phyloP scores from a whole-genome alignment of 1,140 invertebrate species.

The Aphelinus certus region DNA sequence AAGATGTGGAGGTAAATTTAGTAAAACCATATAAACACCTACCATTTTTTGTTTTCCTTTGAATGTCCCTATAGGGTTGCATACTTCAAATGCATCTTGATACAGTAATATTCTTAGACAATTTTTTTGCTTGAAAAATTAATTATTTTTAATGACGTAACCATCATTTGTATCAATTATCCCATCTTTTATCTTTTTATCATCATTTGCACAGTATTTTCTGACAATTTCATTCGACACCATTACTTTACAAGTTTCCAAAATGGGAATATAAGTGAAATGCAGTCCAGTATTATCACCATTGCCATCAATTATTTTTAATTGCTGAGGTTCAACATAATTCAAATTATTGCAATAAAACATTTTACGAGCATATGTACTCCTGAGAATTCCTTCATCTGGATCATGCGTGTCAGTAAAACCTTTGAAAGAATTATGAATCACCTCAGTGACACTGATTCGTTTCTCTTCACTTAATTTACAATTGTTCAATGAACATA shows the following conservation, averaged over 20 bases:
- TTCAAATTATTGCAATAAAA: neutral
- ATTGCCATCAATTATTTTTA: too few relatives aligned
- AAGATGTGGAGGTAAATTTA: constrained; percentile 37
- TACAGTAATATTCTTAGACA: constrained; percentile 35
- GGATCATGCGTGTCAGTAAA: neutral
- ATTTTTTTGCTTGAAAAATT: constrained; percentile 30
- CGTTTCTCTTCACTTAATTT: neutral
- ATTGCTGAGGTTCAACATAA: too few relatives aligned
- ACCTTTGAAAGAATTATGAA: neutral
- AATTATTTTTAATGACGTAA: constrained; percentile 28
- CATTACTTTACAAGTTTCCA: too few relatives aligned
- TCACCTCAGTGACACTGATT: neutral
- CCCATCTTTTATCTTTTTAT: too few relatives aligned
- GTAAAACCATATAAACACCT: constrained; percentile 35
- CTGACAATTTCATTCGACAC: too few relatives aligned
- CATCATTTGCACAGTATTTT: too few relatives aligned
- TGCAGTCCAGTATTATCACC: too few relatives aligned
- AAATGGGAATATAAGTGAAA: too few relatives aligned
- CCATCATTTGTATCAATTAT: constrained; percentile 36
- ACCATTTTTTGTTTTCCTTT: constrained; percentile 39
- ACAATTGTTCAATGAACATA: neutral
- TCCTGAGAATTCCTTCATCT: neutral
- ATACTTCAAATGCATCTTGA: constrained; percentile 42
- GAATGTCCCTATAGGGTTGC: constrained; percentile 40
- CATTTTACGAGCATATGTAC: neutral